phyloP scores from a whole-genome alignment of 2,797 vertebrate genomes.

The Podargus strigoides region DNA sequence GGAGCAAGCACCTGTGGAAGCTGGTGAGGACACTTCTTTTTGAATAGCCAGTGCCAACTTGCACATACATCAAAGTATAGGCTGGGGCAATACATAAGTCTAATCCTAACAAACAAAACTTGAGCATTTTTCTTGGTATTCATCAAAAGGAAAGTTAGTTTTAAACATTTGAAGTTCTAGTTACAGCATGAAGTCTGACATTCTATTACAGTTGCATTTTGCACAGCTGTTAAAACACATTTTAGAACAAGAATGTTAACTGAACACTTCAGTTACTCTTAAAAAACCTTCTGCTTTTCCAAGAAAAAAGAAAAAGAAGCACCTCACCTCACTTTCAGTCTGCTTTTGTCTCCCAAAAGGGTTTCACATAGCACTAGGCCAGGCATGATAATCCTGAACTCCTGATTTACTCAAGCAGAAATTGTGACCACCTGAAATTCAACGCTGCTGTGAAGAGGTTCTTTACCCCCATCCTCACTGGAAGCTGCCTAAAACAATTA shows the following conservation, averaged over 20 bases:
- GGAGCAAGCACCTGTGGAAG: neutral
- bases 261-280: neutral
- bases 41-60: neutral
- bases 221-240: neutral
- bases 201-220: neutral
- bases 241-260: neutral
- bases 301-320: neutral
- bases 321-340: neutral
- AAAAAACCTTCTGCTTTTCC: neutral
- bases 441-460: neutral
- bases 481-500: neutral
- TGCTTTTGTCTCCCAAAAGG: neutral
- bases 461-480: neutral
- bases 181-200: neutral
- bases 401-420: neutral
- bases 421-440: neutral
- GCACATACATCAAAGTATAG: rapidly evolving
- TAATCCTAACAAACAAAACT: neutral
- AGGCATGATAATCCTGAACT: neutral
- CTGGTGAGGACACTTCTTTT: neutral
- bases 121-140: neutral
- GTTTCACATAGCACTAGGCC: neutral
- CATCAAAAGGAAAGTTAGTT: neutral
- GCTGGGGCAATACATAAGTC: neutral
- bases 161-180: neutral